A percentile compares a stretch with the other conserved stretches of the same genome.
These are phyloP conservation scores for Eospalax fontanierii DNA, from an alignment of 2,797 vertebrate genomes.

Conservation along the genomic window DNA sequence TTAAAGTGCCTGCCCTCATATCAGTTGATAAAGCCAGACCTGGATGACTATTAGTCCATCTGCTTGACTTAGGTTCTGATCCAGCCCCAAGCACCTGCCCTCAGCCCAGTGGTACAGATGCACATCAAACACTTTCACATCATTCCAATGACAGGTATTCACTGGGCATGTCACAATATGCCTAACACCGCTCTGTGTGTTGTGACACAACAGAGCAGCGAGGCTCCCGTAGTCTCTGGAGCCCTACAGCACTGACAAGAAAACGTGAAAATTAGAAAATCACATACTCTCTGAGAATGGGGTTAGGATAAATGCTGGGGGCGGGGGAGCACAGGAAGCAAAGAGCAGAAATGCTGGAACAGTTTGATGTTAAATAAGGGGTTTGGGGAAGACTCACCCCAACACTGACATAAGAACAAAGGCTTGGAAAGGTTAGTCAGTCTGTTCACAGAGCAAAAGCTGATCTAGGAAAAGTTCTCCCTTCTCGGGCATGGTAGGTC, in stretches of 20 bases:
- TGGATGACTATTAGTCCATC: too few relatives aligned
- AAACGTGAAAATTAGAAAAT: background rate
- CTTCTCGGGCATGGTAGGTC: background rate
- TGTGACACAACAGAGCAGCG: background rate
- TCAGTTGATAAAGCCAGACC: background rate
- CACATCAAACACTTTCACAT: background rate
- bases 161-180: fast-evolving
- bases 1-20: background rate
- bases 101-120: background rate
- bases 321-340: background rate
- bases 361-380: conserved; percentile 7
- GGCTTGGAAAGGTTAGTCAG: conserved; percentile 38
- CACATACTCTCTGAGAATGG: background rate
- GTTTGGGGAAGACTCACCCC: conserved; percentile 6
- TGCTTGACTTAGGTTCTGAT: background rate
- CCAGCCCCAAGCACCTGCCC: too few relatives aligned
- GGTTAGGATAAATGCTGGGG: background rate
- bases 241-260: background rate
- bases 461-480: background rate
- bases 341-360: background rate
- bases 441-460: background rate
- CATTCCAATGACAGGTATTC: fast-evolving
- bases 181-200: background rate
- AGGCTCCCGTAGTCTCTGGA: background rate
- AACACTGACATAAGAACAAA: conserved; percentile 37